Conservation (phyloP, 2,797 vertebrate species). For the Pteronotus mesoamericanus region DNA sequence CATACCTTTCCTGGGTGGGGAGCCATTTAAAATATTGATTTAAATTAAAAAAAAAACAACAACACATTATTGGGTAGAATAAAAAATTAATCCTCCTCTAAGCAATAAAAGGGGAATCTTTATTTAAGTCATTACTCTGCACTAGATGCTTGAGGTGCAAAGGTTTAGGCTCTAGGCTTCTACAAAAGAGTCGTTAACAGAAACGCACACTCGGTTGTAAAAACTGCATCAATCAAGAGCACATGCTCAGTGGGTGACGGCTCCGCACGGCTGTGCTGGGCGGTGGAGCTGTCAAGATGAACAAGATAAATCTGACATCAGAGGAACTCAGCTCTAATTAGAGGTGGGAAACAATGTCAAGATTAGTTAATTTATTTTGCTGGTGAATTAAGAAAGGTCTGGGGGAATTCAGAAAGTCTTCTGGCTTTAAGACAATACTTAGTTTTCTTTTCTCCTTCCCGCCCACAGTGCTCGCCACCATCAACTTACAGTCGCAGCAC, state of each 20-base stretch:
- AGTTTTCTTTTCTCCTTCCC: not conserved
- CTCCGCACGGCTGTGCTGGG: not conserved
- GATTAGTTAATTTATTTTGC: not conserved
- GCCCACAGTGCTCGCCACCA: slow-evolving; percentile 59
- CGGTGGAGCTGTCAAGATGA: not conserved
- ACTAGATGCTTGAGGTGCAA: not conserved
- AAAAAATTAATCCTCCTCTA: not conserved
- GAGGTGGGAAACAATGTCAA: not conserved
- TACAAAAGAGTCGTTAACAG: not conserved
- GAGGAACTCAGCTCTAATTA: not conserved
- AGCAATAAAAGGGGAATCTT: not conserved
- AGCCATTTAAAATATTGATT: not conserved
- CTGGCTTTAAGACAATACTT: not conserved
- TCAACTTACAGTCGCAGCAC: slow-evolving; percentile 55
- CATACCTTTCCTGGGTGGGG: not conserved
- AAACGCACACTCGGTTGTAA: not conserved
- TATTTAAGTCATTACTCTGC: not conserved
- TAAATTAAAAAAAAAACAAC: not conserved
- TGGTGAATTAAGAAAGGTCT: not conserved
- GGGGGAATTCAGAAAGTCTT: not conserved
- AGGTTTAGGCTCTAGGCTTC: not conserved
- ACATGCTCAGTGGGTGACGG: not conserved
- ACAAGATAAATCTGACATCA: not conserved
- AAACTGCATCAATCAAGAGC: not conserved
- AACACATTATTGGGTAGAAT: not conserved